phyloP scores from a whole-genome alignment of 2,888 invertebrate species.

The Noctua janthe region DNA sequence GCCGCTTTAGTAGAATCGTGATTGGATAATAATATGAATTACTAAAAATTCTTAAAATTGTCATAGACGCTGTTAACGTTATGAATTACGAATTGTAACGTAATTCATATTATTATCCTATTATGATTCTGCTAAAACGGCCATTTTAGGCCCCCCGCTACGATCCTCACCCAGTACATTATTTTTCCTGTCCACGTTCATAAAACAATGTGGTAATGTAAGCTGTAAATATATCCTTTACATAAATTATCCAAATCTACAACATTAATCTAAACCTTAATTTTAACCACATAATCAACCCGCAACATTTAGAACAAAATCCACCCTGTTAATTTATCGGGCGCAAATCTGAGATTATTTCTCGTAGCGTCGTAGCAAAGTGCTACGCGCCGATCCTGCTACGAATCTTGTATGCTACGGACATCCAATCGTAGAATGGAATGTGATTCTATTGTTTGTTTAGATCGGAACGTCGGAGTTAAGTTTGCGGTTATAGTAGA shows the following conservation, averaged over 20 bases:
- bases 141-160: not conserved
- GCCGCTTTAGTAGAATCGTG: no score
- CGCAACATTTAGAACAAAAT: not conserved
- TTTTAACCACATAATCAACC: constrained; percentile 1
- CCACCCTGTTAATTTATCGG: constrained; percentile 3
- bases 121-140: no score
- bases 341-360: constrained; percentile 13
- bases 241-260: constrained; percentile 3
- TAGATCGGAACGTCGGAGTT: constrained; percentile 32
- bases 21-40: no score
- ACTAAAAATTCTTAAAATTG: no score
- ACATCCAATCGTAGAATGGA: constrained; percentile 64
- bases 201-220: not conserved
- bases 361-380: constrained; percentile 37
- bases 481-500: constrained; percentile 46
- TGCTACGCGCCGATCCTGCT: constrained; percentile 55
- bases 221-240: not conserved
- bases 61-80: no score
- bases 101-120: no score
- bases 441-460: constrained; percentile 54
- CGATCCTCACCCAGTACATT: not conserved
- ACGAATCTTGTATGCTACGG: constrained; percentile 61
- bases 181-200: not conserved
- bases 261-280: constrained; percentile 3
- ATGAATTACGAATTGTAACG: no score